phyloP scores from a whole-genome alignment of 2,797 vertebrate genomes.

The Sebastes flavidus region DNA sequence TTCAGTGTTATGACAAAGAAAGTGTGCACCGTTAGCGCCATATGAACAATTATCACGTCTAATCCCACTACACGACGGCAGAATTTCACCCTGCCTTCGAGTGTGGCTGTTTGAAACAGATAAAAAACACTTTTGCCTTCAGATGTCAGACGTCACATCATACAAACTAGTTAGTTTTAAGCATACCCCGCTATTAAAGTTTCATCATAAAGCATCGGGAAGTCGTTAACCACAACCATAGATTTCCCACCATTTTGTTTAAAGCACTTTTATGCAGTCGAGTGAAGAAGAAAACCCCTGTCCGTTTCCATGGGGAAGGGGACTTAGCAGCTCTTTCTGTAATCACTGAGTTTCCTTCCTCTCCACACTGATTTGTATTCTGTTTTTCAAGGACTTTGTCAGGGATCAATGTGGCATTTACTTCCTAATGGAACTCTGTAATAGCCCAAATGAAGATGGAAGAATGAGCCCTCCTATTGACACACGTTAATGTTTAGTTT shows the following conservation, averaged over 20 bases:
- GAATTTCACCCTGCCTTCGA: background rate
- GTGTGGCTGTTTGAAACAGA: background rate
- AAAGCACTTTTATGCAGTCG: background rate
- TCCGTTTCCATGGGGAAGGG: background rate
- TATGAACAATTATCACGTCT: background rate
- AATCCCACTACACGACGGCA: background rate
- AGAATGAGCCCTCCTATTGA: slow-evolving; percentile 31
- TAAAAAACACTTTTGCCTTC: background rate
- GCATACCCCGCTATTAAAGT: background rate
- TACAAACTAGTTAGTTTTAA: background rate
- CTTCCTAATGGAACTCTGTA: slow-evolving; percentile 56
- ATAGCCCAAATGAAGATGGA: slow-evolving; percentile 62
- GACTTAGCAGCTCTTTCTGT: slow-evolving; percentile 32
- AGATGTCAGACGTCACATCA: background rate
- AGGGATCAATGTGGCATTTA: slow-evolving; percentile 65
- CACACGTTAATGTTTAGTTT: slow-evolving; percentile 26
- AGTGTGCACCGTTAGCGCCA: background rate
- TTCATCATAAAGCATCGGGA: background rate
- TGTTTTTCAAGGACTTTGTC: slow-evolving; percentile 49
- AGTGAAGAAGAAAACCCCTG: background rate
- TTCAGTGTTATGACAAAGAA: background rate
- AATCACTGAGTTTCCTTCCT: slow-evolving; percentile 48
- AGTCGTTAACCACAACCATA: background rate
- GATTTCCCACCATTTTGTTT: background rate
- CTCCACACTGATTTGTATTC: slow-evolving; percentile 54